Evolutionary conservation across 2,113 vertebrate species (phyloP), one percentile per base, ranked within the genome.

Genomic region (Hippocampus mohnikei): DNA sequence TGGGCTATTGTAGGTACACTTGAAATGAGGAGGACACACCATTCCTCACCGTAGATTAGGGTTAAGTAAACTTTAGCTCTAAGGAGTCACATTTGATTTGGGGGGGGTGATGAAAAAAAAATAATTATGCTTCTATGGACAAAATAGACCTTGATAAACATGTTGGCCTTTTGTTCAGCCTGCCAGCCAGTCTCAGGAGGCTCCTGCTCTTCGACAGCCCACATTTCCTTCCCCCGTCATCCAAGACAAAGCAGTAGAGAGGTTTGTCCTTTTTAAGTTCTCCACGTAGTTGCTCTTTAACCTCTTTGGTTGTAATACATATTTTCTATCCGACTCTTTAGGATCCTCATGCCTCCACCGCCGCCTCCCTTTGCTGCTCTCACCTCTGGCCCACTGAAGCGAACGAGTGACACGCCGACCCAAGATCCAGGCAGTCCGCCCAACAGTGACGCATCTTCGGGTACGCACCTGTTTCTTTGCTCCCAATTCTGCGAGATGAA

Each of bases 331-430:
- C 16, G 6, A 63, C 58, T 59, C 16, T 55, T 33, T 71, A 93
- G 93, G 75, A 52, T 86, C 25, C 73, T 93, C 76, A 93, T 93
- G 93, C 93, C 92, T 2, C 92, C 92, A 0, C 92, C 91, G 0
- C 88, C 89, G 2, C 78, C 85, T 11, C 76, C 75, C 29, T 77
- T 81, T 8, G 69, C 75, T 65, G 71, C 60, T n/a, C 73, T 84
- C 1, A 50, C 71, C 18, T 78, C 84, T 1, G 53, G 81, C 37
- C 16, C 67, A 0, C 89, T 87, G 21, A 93, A 93, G 83, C 88
- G 92, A 75, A 83, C 18, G 0, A 84, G 84, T 72, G 86, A 91
- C 21, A 37, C 25, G 1, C 12, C 10, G 40, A 59, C 69, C 0
- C 75, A 83, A 7, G 77, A 70, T 2, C 63, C 74, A 6, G 66